A percentile compares a stretch with the other conserved stretches of the same genome.
Conservation (phyloP, 2,113 vertebrate genomes). For the Bufo bufo region DNA sequence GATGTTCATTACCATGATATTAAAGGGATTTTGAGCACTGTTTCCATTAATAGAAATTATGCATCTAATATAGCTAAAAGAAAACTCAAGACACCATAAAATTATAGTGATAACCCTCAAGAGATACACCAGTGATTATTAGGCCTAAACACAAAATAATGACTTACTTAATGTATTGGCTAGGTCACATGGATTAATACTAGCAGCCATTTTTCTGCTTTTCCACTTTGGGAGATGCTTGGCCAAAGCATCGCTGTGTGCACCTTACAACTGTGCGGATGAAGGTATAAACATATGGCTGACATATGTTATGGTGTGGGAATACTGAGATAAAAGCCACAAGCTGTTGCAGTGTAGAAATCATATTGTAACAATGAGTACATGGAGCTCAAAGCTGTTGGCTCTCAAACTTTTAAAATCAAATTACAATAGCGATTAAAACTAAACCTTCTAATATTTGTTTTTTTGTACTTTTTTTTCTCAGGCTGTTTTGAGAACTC, state of each 20-base stretch:
- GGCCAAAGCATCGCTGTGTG: neutral
- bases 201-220: neutral
- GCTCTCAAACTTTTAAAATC: neutral
- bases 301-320: neutral
- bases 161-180: no score
- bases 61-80: no score
- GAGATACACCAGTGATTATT: no score
- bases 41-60: no score
- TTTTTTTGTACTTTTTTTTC: constrained; percentile 61
- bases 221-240: neutral
- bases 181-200: no score
- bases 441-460: neutral
- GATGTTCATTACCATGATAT: no score
- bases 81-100: no score
- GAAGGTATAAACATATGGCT: neutral
- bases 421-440: neutral
- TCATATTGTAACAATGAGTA: neutral
- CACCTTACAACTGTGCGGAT: neutral
- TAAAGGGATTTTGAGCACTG: no score
- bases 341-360: neutral
- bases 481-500: constrained; percentile 63
- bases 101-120: no score
- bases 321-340: neutral
- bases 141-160: no score
- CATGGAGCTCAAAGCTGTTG: neutral